phyloP scores from a whole-genome alignment of 2,888 invertebrate species.

The Idaea dimidiata region DNA sequence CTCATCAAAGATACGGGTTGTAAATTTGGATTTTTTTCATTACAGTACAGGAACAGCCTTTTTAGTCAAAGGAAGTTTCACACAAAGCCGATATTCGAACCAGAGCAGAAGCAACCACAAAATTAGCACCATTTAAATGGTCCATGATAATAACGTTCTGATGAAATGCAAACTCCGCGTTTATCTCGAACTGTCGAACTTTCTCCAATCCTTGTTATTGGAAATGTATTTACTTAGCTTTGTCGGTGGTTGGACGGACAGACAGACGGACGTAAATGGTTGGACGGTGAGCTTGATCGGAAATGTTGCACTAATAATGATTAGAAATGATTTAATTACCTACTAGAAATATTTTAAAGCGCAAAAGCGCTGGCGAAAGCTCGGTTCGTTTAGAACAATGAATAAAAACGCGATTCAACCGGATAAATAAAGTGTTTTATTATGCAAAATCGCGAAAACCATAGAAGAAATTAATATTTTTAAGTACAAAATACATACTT shows the following conservation, averaged over 20 bases:
- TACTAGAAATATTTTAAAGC: too few relatives aligned
- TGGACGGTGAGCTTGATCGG: too few relatives aligned
- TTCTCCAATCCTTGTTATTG: not conserved
- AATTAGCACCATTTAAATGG: not conserved
- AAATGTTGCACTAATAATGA: too few relatives aligned
- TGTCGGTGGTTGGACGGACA: not conserved
- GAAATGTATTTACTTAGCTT: not conserved
- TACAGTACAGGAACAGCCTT: not conserved
- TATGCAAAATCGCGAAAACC: too few relatives aligned
- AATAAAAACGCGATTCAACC: too few relatives aligned
- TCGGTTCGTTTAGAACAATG: too few relatives aligned
- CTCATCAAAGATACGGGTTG: too few relatives aligned
- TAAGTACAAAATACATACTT: too few relatives aligned
- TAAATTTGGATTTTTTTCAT: not conserved
- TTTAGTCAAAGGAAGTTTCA: not conserved
- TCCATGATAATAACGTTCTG: not conserved
- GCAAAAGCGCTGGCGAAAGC: too few relatives aligned
- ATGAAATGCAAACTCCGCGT: not conserved
- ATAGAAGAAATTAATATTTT: too few relatives aligned
- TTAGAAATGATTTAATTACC: too few relatives aligned
- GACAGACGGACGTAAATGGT: not conserved
- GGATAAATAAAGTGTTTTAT: too few relatives aligned
- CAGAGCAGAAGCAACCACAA: not conserved
- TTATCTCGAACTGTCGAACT: conserved; percentile 1
- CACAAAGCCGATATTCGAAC: not conserved